Conservation (phyloP, 2,797 vertebrate species). For the Danio jaintianensis region DNA sequence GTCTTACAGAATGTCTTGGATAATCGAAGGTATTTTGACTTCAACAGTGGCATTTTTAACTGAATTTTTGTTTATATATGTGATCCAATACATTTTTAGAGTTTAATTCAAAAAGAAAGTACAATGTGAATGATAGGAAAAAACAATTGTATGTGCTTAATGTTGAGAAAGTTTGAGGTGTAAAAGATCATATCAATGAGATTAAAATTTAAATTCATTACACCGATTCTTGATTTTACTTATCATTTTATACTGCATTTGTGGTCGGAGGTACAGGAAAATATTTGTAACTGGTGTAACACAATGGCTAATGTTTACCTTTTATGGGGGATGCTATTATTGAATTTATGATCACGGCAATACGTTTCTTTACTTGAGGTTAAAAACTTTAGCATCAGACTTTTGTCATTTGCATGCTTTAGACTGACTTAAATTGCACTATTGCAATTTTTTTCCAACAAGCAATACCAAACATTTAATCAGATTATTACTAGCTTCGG, state of each 20-base stretch:
- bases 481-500: no score
- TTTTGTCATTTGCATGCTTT: no score
- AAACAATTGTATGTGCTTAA: not conserved
- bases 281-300: not conserved
- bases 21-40: slow-evolving; percentile 7
- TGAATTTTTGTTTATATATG: not conserved
- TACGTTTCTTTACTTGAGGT: not conserved
- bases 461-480: no score
- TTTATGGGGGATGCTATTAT: not conserved
- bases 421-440: no score
- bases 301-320: not conserved
- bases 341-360: not conserved
- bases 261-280: no score
- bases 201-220: not conserved
- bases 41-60: not conserved
- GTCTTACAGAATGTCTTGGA: slow-evolving; percentile 27
- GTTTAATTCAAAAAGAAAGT: slow-evolving; percentile 44
- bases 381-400: no score
- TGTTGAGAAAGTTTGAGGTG: not conserved
- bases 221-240: not conserved
- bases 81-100: slow-evolving; percentile 6
- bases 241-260: not conserved
- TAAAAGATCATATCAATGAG: not conserved
- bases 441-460: no score
- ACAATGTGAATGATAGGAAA: slow-evolving; percentile 32